Evolutionary conservation across 2,113 vertebrate genomes (phyloP).

Genomic region (Peromyscus maniculatus): DNA sequence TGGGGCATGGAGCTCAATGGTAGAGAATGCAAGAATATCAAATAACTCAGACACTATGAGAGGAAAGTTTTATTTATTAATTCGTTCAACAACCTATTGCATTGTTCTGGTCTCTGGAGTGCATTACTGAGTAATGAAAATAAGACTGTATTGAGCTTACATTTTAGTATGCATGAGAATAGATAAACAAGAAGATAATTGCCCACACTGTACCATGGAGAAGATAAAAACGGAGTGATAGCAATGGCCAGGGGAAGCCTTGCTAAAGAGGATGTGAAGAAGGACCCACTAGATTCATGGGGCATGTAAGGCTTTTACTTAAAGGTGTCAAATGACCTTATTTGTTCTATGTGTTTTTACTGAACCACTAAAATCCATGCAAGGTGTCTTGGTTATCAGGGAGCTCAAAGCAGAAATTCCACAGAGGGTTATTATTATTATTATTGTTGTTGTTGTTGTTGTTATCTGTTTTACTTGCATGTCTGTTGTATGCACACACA

Average conservation of each 20-base stretch:
- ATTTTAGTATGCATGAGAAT: neutral
- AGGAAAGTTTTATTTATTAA: neutral
- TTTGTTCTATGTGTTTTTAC: neutral
- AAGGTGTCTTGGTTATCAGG: neutral
- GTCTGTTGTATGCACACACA: neutral
- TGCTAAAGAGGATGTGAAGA: neutral
- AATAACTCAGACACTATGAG: neutral
- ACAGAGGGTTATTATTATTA: neutral
- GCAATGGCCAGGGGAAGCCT: neutral
- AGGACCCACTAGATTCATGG: neutral
- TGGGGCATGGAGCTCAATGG: neutral
- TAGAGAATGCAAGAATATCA: neutral
- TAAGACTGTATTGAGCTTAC: neutral
- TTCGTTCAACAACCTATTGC: neutral
- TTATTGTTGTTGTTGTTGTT: neutral
- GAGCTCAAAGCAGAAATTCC: neutral
- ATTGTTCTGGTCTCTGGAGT: neutral
- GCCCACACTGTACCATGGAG: neutral
- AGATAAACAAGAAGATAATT: conserved; percentile 5
- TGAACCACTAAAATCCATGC: neutral
- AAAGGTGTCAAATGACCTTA: neutral
- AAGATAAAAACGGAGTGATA: neutral
- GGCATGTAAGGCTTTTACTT: neutral
- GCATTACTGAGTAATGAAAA: neutral
- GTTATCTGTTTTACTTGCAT: neutral